Conservation (phyloP, 2,113 vertebrate species). For the Taurulus bubalis region DNA sequence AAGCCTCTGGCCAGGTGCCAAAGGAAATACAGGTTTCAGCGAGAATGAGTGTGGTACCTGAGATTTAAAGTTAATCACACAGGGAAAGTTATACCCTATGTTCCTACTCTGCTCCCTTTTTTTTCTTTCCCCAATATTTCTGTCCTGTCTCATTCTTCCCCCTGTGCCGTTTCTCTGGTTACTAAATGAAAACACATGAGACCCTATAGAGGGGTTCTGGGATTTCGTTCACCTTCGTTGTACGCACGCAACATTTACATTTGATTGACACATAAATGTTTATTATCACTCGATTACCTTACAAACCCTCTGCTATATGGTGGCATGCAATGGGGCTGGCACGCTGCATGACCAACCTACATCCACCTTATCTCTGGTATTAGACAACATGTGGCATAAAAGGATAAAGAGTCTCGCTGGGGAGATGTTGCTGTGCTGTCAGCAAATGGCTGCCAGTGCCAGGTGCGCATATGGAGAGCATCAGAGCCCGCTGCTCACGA, state of each 20-base stretch:
- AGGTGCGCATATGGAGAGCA: conserved; percentile 72
- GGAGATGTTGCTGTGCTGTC: conserved; percentile 50
- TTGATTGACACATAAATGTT: conserved; percentile 14
- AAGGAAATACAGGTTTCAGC: conserved; percentile 49
- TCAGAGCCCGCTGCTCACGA: conserved; percentile 52
- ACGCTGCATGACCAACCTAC: conserved; percentile 8
- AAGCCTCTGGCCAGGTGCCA: conserved; percentile 60
- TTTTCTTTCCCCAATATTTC: conserved; percentile 19
- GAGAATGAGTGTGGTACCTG: conserved; percentile 36
- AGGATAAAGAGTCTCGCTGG: conserved; percentile 57
- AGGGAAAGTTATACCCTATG: conserved; percentile 15
- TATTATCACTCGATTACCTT: conserved; percentile 21
- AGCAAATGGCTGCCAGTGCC: conserved; percentile 48
- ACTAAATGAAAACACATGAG: conserved; percentile 45
- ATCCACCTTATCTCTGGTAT: conserved; percentile 27
- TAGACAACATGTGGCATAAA: conserved; percentile 39
- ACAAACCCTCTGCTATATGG: not conserved
- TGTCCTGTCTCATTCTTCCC: conserved; percentile 6
- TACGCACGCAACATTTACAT: conserved; percentile 18
- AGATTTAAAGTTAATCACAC: conserved; percentile 51
- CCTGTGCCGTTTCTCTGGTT: conserved; percentile 35
- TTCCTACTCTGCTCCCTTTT: conserved; percentile 20
- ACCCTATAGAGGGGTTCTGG: conserved; percentile 2
- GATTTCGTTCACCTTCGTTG: not conserved
- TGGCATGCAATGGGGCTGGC: conserved; percentile 21